Base-by-base conservation (phyloP, 2,113 vertebrate species). In the Phodopus roborovskii region DNA sequence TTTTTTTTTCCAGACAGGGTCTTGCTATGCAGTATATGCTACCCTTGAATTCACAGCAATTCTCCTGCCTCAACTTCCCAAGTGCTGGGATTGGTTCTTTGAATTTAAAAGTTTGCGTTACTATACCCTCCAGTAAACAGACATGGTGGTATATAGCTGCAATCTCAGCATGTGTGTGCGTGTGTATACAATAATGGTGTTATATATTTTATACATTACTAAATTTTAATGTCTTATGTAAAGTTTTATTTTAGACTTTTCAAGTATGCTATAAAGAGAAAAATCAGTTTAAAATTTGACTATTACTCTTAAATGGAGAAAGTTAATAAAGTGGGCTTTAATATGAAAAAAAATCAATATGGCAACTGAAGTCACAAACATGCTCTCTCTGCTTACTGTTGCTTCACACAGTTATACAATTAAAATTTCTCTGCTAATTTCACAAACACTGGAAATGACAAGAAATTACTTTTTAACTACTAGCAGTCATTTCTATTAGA, bases 371-470 rank as follows among this genome's bases (percentile, higher is more conserved):
- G 42, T n/a, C 87, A 89, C 56, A 94, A 94, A 91, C 82, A 96
- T 45, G 7, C 60, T 89, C 74, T 75, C 58, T 87, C 36, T 91
- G 15, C 62, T 95, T 95, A 50, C 28, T 91, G 66, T 26, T 50
- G 8, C 10, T 93, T 96, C 94, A 96, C 11, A 92, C 28, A 88
- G 42, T 91, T 53, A 73, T 19, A 91, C 0, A 30, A 17, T 58
- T 42, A 68, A 45, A 91, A 92, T 90, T 95, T 95, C 70, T 78
- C 2, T 94, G 82, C 96, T n/a, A 45, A 84, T 74, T 77, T 93
- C 16, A 94, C 9, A 93, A 85, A 94, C 36, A 77, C 30, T 90
- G 17, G 13, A 64, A 45, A 78, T 48, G 58, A 64, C 26, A 77
- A 90, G 10, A 64, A 85, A 81, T 95, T 77, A 30, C 48, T 91